Evolutionary conservation across 2,797 vertebrate species (phyloP), one percentile per base, ranked within the genome.

Genomic region (Todus mexicanus): DNA sequence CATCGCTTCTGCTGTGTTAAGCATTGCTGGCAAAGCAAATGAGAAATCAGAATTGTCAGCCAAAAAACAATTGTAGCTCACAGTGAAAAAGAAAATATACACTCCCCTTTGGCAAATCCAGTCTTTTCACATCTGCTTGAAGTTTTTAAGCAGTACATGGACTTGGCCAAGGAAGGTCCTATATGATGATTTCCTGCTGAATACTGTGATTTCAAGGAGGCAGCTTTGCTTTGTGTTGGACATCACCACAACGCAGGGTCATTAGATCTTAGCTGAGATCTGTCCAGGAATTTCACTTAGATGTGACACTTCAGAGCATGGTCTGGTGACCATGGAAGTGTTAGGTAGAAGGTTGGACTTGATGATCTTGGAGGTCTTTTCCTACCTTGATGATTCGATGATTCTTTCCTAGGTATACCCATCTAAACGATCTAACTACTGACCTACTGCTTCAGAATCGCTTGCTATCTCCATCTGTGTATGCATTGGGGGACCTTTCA

Each of bases 61-160:
- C 93, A 94, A 51, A 83, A 68, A 14, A 0, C 47, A 63, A 18
- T 68, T 33, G 76, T 33, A 79, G 79, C 42, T 90, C 78, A 9
- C 15, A 65, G 63, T 26, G 35, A 63, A 87, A 86, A 76, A 72
- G 54, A 60, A 94, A 91, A 87, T 59, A 80, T 15, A 50, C 10
- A 2, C 56, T 92, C 40, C 56, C 71, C 71, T 86, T 84, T 90
- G 87, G 85, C 90, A 94, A 89, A 92, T 64, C 38, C n/a, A 53
- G 51, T 35, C 57, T 40, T 64, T 74, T 85, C 42, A 20, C 45
- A 73, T 85, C 50, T 77, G 76, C 85, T 54, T 54, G 10, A 71
- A 80, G 61, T 31, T 16, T 82, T 91, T 68, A 48, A 74, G 43
- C 17, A 70, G 3, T 50, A n/a, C 6, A 5, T 48, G 45, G 45